phyloP scores from a whole-genome alignment of 2,797 vertebrate genomes.

The Macropodus opercularis region DNA sequence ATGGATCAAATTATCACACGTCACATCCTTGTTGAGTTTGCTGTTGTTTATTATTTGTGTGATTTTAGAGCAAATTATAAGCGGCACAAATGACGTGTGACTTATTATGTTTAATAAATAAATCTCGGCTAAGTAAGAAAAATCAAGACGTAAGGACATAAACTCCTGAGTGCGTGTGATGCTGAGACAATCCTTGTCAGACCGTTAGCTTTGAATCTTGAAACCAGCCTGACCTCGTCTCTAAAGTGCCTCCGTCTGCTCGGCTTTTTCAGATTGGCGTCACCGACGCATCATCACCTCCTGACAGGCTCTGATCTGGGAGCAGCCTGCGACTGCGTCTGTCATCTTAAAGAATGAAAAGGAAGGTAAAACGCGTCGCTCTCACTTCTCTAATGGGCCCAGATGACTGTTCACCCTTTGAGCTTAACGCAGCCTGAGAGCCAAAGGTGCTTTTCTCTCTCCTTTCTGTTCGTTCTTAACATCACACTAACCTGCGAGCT shows the following conservation, averaged over 20 bases:
- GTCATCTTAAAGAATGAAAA: conserved; percentile 55
- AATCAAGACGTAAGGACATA: too few relatives aligned
- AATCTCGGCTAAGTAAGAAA: too few relatives aligned
- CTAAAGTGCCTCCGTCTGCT: background rate
- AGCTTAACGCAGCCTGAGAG: conserved; percentile 61
- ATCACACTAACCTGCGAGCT: conserved; percentile 47
- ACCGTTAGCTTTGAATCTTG: conserved; percentile 36
- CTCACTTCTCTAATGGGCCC: conserved; percentile 63
- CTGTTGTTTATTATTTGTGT: too few relatives aligned
- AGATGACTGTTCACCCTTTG: conserved; percentile 67
- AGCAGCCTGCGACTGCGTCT: conserved; percentile 34
- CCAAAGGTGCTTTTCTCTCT: conserved; percentile 47
- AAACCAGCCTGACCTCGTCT: conserved; percentile 40
- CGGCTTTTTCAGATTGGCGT: conserved; percentile 26
- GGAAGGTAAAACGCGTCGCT: conserved; percentile 20
- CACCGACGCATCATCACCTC: conserved; percentile 22
- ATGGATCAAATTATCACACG: too few relatives aligned
- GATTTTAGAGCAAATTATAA: too few relatives aligned
- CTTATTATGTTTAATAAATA: too few relatives aligned
- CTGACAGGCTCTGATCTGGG: conserved; percentile 64
- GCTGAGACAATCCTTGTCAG: conserved; percentile 51
- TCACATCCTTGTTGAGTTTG: too few relatives aligned
- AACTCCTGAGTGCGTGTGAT: too few relatives aligned
- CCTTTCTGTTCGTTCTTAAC: background rate
- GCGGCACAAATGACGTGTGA: background rate